Conservation (phyloP, 2,113 vertebrate species). For the Triplophysa dalaica region DNA sequence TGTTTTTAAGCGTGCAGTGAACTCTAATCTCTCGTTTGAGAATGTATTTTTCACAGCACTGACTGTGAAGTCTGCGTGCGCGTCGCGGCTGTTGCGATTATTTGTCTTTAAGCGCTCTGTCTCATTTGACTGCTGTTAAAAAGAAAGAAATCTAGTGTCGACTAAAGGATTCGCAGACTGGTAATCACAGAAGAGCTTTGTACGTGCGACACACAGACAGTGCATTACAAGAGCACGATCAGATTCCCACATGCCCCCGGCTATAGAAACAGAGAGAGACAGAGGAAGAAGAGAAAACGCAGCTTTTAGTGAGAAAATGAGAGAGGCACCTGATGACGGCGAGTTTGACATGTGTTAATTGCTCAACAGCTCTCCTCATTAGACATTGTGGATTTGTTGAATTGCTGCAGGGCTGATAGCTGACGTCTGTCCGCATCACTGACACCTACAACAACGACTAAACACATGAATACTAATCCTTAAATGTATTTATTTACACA, state of each 20-base stretch:
- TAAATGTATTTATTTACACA: background rate
- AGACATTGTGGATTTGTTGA: conserved; percentile 90
- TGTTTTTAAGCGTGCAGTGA: too few species aligned
- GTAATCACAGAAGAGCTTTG: conserved; percentile 87
- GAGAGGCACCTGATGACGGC: conserved; percentile 96
- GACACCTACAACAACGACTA: conserved; percentile 26
- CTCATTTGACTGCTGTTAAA: conserved; percentile 85
- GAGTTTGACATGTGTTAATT: conserved; percentile 98
- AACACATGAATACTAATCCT: background rate
- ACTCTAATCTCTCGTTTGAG: background rate
- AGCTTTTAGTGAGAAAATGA: conserved; percentile 89
- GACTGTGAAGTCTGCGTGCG: conserved; percentile 31
- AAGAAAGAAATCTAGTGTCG: conserved; percentile 76
- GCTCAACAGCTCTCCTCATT: conserved; percentile 92
- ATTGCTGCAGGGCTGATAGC: conserved; percentile 78
- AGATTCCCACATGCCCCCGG: conserved; percentile 68
- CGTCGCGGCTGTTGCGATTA: conserved; percentile 69
- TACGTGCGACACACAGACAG: conserved; percentile 76
- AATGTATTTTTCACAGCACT: background rate
- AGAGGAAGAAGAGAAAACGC: conserved; percentile 64
- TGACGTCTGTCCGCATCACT: conserved; percentile 61
- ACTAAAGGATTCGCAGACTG: conserved; percentile 79
- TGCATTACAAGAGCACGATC: conserved; percentile 79
- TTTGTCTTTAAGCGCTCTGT: conserved; percentile 80
- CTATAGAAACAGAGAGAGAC: conserved; percentile 25